These are phyloP conservation scores for Liodrosophila aerea DNA, from an alignment of 2,888 invertebrate species.

Conservation along the genomic window DNA sequence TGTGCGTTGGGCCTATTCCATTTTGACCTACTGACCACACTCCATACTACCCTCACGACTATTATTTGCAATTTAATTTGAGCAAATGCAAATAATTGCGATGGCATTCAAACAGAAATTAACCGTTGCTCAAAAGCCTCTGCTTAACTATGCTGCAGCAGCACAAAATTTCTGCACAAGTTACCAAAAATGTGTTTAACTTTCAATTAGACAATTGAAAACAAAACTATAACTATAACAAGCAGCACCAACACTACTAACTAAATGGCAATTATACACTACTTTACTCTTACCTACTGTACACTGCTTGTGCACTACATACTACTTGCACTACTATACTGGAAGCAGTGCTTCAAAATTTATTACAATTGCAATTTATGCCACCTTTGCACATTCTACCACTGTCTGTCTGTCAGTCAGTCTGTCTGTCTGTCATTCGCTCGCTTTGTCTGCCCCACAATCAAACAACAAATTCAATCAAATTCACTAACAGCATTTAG, in stretches of 20 bases:
- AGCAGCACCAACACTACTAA: no score
- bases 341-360: background rate
- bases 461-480: conserved; percentile 52
- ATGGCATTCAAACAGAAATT: conserved; percentile 57
- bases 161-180: conserved; percentile 63
- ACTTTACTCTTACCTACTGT: no score
- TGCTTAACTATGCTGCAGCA: conserved; percentile 43
- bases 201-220: conserved; percentile 73
- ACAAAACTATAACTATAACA: conserved; percentile 17
- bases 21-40: conserved; percentile 14
- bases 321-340: conserved; percentile 1
- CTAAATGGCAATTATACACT: no score
- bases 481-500: conserved; percentile 49
- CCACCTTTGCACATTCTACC: no score
- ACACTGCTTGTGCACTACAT: background rate
- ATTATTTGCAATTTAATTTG: conserved; percentile 48
- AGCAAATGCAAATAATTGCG: conserved; percentile 60
- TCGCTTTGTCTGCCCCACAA: conserved; percentile 19
- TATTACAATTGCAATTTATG: background rate
- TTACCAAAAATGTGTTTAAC: conserved; percentile 66
- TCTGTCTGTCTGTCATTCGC: no score
- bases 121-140: conserved; percentile 24
- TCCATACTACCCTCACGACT: no score
- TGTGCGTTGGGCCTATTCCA: conserved; percentile 1
- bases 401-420: no score